Base-by-base conservation (phyloP, 2,888 invertebrate species). In the Brachyopa scutellaris region DNA sequence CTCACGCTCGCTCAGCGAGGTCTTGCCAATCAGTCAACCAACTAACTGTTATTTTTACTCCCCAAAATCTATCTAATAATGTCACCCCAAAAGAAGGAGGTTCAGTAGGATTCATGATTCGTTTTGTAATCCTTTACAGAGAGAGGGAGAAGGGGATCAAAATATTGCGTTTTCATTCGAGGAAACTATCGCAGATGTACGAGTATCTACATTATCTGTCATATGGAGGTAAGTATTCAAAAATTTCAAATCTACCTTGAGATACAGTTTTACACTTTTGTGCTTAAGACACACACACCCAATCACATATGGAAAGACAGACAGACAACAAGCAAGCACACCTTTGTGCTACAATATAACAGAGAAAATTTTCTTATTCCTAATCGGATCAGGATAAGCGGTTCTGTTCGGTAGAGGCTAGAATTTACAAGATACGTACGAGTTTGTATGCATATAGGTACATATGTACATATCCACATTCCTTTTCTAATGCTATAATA, bases 341-440 rank as follows among this genome's bases (percentile, higher is more conserved):
- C 55, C 74, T 80, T 74, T 74, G 47, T 62, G 67, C 17, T 23
- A 40, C 17, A 23, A 0, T 40, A 45, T 23, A 62, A 23, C 40
- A 38, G 33, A 45, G 61, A 62, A 49, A 33, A 69, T 74, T 69
- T 80, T 70, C 80, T 77, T 77, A 82, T 85, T 82, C 82, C 76
- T 85, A 85, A 85, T 85, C 85, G 85, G 85, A 85, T 85, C 82
- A 85, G 85, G 85, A 85, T 85, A 84, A 85, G 85, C 85, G 69
- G 45, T 72, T 74, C 62, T 47, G 26, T 53, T 62, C 29, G 21
- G 74, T 66, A 77, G 47, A 64, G 70, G 3, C 6, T 6, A n/a
- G n/a, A n/a, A n/a, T n/a, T n/a, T n/a, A n/a, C n/a, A n/a, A n/a
- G n/a, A n/a, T n/a, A n/a, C n/a, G n/a, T n/a, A n/a, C n/a, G n/a